These are phyloP conservation scores for Porites australiensis DNA, from an alignment of 64 coral and sea anemone genomes.

Conservation along the genomic window DNA sequence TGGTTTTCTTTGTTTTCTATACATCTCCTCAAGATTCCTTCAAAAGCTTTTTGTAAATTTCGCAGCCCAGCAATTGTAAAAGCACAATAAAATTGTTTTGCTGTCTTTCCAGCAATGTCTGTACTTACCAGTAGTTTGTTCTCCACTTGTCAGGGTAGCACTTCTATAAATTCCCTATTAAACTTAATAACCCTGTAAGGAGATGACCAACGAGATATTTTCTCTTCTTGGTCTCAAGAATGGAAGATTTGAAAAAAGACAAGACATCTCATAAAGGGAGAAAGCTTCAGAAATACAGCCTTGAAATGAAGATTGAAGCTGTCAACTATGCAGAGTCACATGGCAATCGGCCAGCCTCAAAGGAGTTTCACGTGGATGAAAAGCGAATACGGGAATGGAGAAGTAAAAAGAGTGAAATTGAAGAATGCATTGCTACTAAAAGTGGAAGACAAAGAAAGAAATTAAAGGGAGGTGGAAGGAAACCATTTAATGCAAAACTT, in stretches of 20 bases:
- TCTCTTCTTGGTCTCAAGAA: no score
- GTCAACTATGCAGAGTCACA: slow-evolving; percentile 55
- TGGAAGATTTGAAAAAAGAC: slow-evolving; percentile 7
- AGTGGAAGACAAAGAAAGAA: slow-evolving; percentile 58
- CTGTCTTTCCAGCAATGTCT: no score
- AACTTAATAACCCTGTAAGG: no score
- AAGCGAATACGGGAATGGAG: slow-evolving; percentile 42
- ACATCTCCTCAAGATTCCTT: no score
- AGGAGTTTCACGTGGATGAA: slow-evolving; percentile 43
- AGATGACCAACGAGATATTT: no score
- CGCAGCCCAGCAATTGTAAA: no score
- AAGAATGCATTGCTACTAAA: slow-evolving; percentile 18
- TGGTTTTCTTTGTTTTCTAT: no score
- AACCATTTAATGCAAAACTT: slow-evolving; percentile 25
- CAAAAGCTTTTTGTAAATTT: no score
- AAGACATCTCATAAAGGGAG: slow-evolving; percentile 22
- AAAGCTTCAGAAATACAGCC: slow-evolving; percentile 41
- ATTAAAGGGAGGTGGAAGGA: slow-evolving; percentile 71
- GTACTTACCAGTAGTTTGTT: no score
- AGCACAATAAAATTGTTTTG: no score
- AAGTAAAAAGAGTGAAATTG: slow-evolving; percentile 31
- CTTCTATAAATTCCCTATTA: no score
- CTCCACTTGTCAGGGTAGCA: no score
- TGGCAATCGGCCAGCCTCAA: slow-evolving; percentile 26
- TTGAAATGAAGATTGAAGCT: slow-evolving; percentile 37